Base-by-base conservation (phyloP, 2,113 vertebrate genomes). In the Dromiciops gliroides region DNA sequence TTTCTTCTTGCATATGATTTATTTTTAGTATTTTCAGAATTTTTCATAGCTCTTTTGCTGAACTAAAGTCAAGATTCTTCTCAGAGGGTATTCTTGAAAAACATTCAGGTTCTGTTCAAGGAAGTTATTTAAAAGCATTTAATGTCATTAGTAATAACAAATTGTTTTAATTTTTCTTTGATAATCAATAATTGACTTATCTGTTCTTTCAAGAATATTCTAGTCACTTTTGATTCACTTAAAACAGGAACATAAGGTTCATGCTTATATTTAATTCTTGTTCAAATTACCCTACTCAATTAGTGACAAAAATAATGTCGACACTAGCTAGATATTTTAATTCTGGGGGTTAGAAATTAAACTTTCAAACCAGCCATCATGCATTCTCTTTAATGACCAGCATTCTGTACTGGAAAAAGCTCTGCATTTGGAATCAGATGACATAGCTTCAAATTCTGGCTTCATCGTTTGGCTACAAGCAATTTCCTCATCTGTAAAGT, bases 11-110 rank as follows among this genome's bases (percentile, higher is more conserved):
- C 51, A 90, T 52, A 44, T 1, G n/a, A 12, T 51, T 92, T 48
- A 90, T 8, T 31, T 48, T 3, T 7, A 8, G 60, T 67, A 67
- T 67, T 56, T 75, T 92, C 23, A 93, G 31, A 93, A 50, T 88
- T 94, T 96, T 48, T 95, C 24, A 52, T 96, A 89, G 49, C 31
- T 25, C 24, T 93, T 67, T 93, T 75, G 37, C 52, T 93, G 51
- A 90, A 49, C 7, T 91, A 28, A 28, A 89, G 8, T 95, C 60
- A 92, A 16, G 37, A 95, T 94, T 92, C 8, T 89, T 93, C 95
- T 92, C 50, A 67, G 12, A 67, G 60, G 37, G 37, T 37, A 89
- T 91, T 83, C 52, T 92, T 90, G 37, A 93, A 92, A 91, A 95
- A 95, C 50, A 95, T 48, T n/a, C 31, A 90, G 51, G 11, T 93